Conservation (phyloP, 2,113 vertebrate species). For the Lethenteron reissneri region DNA sequence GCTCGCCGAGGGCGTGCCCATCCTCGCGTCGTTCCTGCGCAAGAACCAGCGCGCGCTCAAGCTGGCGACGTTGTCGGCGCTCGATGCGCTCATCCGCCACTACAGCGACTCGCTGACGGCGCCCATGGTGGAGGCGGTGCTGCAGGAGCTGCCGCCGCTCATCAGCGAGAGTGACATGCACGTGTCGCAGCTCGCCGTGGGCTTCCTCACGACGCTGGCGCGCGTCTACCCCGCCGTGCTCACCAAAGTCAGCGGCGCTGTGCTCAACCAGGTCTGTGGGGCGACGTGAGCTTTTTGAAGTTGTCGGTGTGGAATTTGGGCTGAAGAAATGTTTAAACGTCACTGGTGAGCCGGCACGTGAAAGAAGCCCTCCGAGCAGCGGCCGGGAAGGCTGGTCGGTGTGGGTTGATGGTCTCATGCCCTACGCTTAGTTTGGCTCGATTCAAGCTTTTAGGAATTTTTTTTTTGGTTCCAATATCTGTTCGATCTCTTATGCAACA, state of each 20-base stretch:
- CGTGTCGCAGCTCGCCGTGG: constrained; percentile 51
- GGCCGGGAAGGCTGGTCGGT: no score
- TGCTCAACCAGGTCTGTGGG: constrained; percentile 29
- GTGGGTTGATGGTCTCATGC: no score
- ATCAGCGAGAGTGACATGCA: constrained; percentile 70
- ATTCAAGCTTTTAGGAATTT: no score
- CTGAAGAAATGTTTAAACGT: no score
- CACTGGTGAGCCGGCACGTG: no score
- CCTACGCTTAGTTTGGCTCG: no score
- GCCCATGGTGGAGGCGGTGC: constrained; percentile 29
- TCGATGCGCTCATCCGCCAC: constrained; percentile 43
- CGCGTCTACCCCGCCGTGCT: constrained; percentile 38
- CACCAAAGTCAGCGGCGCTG: constrained; percentile 30
- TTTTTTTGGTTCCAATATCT: no score
- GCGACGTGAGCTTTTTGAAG: no score
- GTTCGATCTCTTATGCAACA: no score
- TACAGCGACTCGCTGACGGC: constrained; percentile 45
- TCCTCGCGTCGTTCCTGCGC: constrained; percentile 54
- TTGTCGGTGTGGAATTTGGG: no score
- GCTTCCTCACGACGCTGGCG: constrained; percentile 41
- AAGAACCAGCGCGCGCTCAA: constrained; percentile 66
- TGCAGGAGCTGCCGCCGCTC: constrained; percentile 43
- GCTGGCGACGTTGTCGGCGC: constrained; percentile 38
- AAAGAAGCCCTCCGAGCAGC: no score
- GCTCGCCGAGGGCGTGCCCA: constrained; percentile 40